Conservation (phyloP, 2,888 invertebrate species). For the Eurytoma californica region DNA sequence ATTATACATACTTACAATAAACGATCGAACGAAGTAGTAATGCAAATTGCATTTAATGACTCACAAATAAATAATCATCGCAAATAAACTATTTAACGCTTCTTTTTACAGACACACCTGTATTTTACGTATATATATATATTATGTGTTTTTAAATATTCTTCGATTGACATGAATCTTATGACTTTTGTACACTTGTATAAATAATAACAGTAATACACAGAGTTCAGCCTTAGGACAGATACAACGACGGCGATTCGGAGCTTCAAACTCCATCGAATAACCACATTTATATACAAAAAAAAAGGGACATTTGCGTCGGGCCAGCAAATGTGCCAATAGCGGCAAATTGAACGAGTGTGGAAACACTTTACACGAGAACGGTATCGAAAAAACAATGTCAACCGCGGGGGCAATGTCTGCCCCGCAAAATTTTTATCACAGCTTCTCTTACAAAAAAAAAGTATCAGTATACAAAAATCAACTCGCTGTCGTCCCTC, state of each 20-base stretch:
- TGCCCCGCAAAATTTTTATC: neutral
- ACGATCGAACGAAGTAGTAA: conserved; percentile 46
- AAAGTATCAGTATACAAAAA: neutral
- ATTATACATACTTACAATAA: conserved; percentile 37
- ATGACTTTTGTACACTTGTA: conserved; percentile 54
- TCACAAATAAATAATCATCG: conserved; percentile 55
- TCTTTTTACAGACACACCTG: conserved; percentile 45
- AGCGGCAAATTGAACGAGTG: conserved; percentile 4
- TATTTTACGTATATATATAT: conserved; percentile 40
- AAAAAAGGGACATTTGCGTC: neutral
- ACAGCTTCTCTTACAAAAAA: neutral
- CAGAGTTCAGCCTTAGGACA: conserved; percentile 55
- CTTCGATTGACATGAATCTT: conserved; percentile 35
- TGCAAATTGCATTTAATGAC: conserved; percentile 51
- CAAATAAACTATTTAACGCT: conserved; percentile 55
- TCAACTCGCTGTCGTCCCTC: too few species aligned
- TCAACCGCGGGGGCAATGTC: too few species aligned
- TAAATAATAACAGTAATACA: conserved; percentile 57
- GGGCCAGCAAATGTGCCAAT: conserved; percentile 23
- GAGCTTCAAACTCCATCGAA: conserved; percentile 34
- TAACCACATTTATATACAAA: neutral
- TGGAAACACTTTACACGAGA: conserved; percentile 33
- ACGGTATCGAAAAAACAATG: neutral
- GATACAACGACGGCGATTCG: conserved; percentile 33
- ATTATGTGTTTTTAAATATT: conserved; percentile 41